Conservation (phyloP, 2,113 vertebrate species). For the Daubentonia madagascariensis region DNA sequence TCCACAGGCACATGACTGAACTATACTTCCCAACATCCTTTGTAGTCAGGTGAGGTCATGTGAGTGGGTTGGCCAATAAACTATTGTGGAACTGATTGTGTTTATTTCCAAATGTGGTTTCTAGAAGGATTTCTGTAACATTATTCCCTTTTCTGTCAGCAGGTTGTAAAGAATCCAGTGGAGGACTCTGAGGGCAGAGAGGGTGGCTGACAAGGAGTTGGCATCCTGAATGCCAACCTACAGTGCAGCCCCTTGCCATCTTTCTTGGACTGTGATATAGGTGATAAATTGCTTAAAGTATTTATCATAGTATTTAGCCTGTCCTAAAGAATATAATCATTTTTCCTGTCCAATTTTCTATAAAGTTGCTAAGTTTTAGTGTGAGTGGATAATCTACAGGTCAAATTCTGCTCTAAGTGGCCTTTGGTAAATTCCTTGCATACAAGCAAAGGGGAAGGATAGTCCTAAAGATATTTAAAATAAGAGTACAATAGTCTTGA, state of each 20-base stretch:
- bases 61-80: not conserved
- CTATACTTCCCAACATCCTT: not conserved
- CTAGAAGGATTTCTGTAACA: not conserved
- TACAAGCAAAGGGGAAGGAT: not conserved
- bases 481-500: not conserved
- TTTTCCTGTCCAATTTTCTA: not conserved
- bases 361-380: not conserved
- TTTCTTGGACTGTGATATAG: not conserved
- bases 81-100: not conserved
- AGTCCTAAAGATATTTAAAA: not conserved
- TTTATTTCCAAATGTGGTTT: not conserved
- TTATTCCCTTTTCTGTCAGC: not conserved
- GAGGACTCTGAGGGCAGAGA: not conserved
- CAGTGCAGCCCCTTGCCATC: fast-evolving
- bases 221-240: not conserved
- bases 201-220: fast-evolving
- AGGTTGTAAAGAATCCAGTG: not conserved
- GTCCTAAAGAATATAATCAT: not conserved
- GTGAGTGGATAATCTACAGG: not conserved
- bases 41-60: not conserved
- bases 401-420: not conserved
- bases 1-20: not conserved
- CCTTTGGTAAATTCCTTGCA: not conserved
- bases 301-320: not conserved
- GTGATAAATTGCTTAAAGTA: not conserved